Evolutionary conservation across 1,140 invertebrate genomes (phyloP).

Genomic region (Drosophila parabipectinata): DNA sequence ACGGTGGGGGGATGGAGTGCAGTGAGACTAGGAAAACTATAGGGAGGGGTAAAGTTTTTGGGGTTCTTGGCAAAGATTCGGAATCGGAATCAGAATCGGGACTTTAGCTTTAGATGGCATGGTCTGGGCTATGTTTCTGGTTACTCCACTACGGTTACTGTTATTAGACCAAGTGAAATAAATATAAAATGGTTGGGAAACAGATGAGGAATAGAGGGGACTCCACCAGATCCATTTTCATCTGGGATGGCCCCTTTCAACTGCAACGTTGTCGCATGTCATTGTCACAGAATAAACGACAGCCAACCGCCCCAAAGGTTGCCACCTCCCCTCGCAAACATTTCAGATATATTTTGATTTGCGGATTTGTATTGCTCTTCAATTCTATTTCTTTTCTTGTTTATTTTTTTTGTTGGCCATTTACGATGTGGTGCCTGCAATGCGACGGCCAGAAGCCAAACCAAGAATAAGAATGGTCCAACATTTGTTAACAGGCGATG

Average conservation of each 20-base stretch:
- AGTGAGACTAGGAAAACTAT: too few species aligned
- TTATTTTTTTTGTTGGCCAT: background rate
- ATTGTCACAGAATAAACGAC: constrained; percentile 54
- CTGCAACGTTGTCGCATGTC: constrained; percentile 67
- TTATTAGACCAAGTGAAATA: constrained; percentile 33
- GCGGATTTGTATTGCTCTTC: constrained; percentile 67
- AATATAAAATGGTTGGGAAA: background rate
- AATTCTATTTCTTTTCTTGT: constrained; percentile 14
- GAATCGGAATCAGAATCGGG: constrained; percentile 36
- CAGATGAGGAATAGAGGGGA: background rate
- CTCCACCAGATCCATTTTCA: constrained; percentile 33
- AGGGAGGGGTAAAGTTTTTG: constrained; percentile 19
- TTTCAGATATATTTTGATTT: constrained; percentile 65
- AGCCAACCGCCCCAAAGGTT: constrained; percentile 32
- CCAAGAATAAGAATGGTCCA: constrained; percentile 18
- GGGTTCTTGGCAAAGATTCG: constrained; percentile 51
- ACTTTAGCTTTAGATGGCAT: constrained; percentile 21
- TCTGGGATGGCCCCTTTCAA: constrained; percentile 36
- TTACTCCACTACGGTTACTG: constrained; percentile 19
- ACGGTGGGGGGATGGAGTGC: background rate
- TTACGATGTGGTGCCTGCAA: constrained; percentile 44
- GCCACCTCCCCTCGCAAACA: constrained; percentile 35
- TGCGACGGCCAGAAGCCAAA: constrained; percentile 50
- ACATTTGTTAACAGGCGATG: constrained; percentile 52
- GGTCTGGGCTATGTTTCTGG: constrained; percentile 41